Base-by-base conservation (phyloP, 2,113 vertebrate species). In the Ailuropoda melanoleuca region DNA sequence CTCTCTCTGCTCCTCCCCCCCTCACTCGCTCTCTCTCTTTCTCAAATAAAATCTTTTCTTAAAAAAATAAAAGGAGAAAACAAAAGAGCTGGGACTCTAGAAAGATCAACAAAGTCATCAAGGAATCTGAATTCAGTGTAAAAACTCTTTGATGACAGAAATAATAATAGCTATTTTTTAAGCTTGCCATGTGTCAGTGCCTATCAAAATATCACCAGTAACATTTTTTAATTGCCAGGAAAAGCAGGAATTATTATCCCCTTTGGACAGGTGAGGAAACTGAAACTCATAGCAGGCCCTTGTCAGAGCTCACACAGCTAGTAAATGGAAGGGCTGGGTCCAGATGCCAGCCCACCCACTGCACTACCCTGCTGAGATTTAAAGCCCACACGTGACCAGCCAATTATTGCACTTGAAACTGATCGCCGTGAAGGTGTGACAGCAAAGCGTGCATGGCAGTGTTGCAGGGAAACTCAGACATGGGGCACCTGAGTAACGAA, bases 181-280 rank as follows among this genome's bases (percentile, higher is more conserved):
- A 85, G 53, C 7, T 50, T 94, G 37, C 39, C 89, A 37, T 58
- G 37, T 66, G 31, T 17, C 62, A 39, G 19, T 60, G 46, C 37
- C 90, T 81, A 50, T 68, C n/a, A 95, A 96, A 95, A 95, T 55
- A 90, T 24, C 53, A 72, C n/a, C 95, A 91, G 78, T 50, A 55
- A 62, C 3, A 21, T 96, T 68, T 85, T 88, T 95, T 50, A 92
- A 85, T 96, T 92, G 78, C 50, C 92, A 95, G 58, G 46, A 92
- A 78, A 75, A 17, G 26, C 37, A 62, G 37, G 29, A 90, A 86
- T 92, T 70, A 56, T 72, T 64, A 37, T 55, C 34, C 62, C 85
- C 14, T 77, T 93, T 62, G 58, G 43, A 53, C 17, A 94, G 43
- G 29, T 26, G 24, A 97, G 70, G 68, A 96, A 96, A 82, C 26